Percentiles rank a stretch among this genome's conserved stretches.
phyloP scores from a whole-genome alignment of 2,113 vertebrate species.

The Sphaerodactylus townsendi region DNA sequence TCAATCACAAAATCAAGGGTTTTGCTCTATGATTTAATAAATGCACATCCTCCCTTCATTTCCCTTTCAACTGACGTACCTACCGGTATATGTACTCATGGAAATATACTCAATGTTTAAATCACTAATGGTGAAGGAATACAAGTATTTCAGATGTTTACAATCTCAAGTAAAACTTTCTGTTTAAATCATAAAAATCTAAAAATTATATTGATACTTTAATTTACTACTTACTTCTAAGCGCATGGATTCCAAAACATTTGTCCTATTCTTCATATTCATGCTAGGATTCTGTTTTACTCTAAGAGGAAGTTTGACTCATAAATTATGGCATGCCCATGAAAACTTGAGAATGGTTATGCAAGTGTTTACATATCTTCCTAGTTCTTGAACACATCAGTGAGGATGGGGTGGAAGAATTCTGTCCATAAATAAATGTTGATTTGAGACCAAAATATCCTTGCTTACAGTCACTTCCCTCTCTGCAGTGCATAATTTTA shows the following conservation, averaged over 20 bases:
- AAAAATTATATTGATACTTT: neutral
- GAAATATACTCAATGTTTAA: neutral
- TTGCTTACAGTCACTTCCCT: neutral
- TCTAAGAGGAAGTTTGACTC: neutral
- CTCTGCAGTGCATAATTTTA: neutral
- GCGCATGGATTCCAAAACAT: neutral
- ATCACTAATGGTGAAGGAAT: neutral
- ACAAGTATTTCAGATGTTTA: neutral
- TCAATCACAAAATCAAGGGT: neutral
- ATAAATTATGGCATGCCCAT: neutral
- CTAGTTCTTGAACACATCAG: neutral
- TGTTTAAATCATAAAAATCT: neutral
- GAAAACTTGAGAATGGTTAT: conserved; percentile 1
- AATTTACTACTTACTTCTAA: neutral
- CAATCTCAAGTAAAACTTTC: neutral
- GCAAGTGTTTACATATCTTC: conserved; percentile 2
- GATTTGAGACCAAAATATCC: neutral
- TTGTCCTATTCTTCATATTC: neutral
- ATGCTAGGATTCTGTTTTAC: neutral
- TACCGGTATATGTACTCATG: neutral
- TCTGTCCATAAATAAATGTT: conserved; percentile 2
- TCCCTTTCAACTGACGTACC: neutral
- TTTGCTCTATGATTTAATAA: neutral
- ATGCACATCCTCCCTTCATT: neutral
- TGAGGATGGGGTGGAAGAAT: neutral